Evolutionary conservation across 2,113 vertebrate species (phyloP).

Genomic region (Corynorhinus townsendii): DNA sequence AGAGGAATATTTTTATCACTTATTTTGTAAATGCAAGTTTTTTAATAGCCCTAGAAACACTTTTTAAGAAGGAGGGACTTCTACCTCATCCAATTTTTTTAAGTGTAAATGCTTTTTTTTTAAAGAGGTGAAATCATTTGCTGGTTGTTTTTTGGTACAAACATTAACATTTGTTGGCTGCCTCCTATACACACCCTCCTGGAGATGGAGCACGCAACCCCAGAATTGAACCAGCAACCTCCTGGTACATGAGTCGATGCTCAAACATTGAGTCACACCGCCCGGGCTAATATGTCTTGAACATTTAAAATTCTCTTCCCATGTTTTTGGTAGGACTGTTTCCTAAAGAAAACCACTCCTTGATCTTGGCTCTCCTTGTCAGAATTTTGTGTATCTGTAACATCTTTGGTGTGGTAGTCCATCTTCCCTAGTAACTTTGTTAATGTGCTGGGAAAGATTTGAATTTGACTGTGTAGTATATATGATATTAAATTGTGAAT

Average conservation of each 20-base stretch:
- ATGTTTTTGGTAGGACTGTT: background rate
- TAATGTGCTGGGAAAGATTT: background rate
- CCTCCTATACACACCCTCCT: no score
- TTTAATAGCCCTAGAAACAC: no score
- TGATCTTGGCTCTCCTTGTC: background rate
- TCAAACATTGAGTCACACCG: no score
- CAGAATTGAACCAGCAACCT: no score
- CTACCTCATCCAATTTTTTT: no score
- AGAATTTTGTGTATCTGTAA: background rate
- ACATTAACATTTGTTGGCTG: no score
- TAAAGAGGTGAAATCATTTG: no score
- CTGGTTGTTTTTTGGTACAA: no score
- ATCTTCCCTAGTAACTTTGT: background rate
- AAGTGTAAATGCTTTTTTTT: no score
- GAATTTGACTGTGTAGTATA: background rate
- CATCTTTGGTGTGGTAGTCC: background rate
- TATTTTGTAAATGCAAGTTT: background rate
- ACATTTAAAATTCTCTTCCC: background rate
- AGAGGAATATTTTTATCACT: background rate
- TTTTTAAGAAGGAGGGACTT: no score
- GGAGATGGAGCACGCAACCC: no score
- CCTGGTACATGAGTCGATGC: no score
- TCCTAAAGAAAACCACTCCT: background rate
- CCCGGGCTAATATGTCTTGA: background rate
- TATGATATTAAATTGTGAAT: background rate